Base-by-base conservation (phyloP, 2,888 invertebrate genomes). In the Brachyopa scutellaris region DNA sequence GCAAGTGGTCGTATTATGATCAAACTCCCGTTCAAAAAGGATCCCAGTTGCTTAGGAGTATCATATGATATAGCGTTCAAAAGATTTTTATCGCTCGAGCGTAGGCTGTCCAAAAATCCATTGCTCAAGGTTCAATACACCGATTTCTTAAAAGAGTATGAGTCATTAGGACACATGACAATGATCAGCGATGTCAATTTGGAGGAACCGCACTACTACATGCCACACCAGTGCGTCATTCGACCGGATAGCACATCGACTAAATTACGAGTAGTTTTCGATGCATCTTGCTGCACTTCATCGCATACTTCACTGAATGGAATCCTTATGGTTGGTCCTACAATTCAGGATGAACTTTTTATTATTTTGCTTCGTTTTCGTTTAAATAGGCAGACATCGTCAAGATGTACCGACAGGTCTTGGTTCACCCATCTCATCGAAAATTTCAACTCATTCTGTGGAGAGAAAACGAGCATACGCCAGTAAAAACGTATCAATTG, bases 111-210 rank as follows among this genome's bases (percentile, higher is more conserved):
- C 3, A 53, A 67, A n/a, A 17, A 55, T 1, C 45, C 47, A 9
- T 66, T 82, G n/a, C 21, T 70, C 1, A 76, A 67, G 8, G 7
- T 38, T 1, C 57, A 77, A 23, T 84, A 84, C 9, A 26, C 29
- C 5, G 15, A 8, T 17, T 83, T 84, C 42, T 55, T 85, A 33
- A 49, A 62, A 21, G 79, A 84, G 36, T 84, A 84, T 17, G 40
- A 79, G 40, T 9, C 17, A 80, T 57, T 85, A 93, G 94, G 64
- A 88, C 91, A 31, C 92, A 90, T 84, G 73, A 62, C 49, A 21
- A 47, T 61, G 1, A 61, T 66, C 15, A 45, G 13, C n/a, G 21
- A 53, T 17, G 17, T 57, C 2, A 33, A 33, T 40, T 26, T 53
- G 7, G 6, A 2, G 3, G 9, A 7, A 11, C 47, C 69, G 7